phyloP scores from a whole-genome alignment of 2,797 vertebrate genomes.

The Dromococcyx pavoninus region DNA sequence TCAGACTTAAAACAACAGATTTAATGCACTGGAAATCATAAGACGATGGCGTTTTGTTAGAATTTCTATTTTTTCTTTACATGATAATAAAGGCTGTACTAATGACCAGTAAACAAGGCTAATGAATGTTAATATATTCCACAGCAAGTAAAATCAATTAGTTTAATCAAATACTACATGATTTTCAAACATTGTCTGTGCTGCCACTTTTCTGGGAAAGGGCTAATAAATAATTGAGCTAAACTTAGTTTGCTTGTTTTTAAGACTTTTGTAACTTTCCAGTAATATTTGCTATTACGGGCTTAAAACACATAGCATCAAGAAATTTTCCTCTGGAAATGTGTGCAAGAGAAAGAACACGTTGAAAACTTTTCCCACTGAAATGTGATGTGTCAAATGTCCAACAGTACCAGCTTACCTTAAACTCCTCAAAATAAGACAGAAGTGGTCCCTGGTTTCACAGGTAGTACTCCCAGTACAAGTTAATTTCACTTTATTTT shows the following conservation, averaged over 20 bases:
- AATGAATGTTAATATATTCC: conserved; percentile 79
- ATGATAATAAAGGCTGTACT: conserved; percentile 84
- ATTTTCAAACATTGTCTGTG: conserved; percentile 76
- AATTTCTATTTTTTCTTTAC: conserved; percentile 85
- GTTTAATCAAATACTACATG: conserved; percentile 81
- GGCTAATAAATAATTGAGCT: conserved; percentile 68
- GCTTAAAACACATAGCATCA: neutral
- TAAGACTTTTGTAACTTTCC: neutral
- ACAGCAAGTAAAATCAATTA: conserved; percentile 80
- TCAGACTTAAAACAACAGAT: conserved; percentile 71
- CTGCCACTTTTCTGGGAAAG: conserved; percentile 58
- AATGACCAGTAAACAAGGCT: conserved; percentile 79
- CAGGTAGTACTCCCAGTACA: neutral
- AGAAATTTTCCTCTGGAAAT: neutral
- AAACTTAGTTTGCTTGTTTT: conserved; percentile 19
- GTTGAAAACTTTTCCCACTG: neutral
- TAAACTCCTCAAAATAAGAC: neutral
- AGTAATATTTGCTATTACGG: neutral
- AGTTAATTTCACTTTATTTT: neutral
- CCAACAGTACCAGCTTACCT: neutral
- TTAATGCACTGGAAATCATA: conserved; percentile 76
- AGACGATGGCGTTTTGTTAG: conserved; percentile 84
- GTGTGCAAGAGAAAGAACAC: neutral
- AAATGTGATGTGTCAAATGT: neutral
- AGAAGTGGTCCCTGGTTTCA: neutral